Evolutionary conservation across 35 echinoderm and acorn worm genomes (phyloP), one percentile per base, ranked within the genome.

Genomic region (Acanthaster planci): DNA sequence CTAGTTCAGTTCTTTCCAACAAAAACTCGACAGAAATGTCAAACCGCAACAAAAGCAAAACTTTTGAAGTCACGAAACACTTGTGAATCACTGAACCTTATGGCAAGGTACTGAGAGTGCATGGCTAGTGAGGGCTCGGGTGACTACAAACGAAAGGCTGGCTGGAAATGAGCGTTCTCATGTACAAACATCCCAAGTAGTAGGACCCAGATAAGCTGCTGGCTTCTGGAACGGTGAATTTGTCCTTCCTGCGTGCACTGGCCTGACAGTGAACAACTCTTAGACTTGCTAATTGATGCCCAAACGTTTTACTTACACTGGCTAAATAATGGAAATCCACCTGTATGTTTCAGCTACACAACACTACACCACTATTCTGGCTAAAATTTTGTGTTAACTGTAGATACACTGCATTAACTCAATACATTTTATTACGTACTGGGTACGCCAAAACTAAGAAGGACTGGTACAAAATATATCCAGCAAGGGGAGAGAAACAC

Each of bases 191-290:
- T 26, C 29, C 34, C 64, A 72, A 26, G 64, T 72, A 72, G 64
- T 34, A 27, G 29, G 26, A 29, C 26, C 30, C 2, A 21, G 64
- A 72, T 29, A 72, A 29, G 64, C 64, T 72, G 26, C 29, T 7
- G 30, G 64, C 26, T 72, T 26, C 64, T 72, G 64, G 64, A 29
- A 72, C 64, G 34, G 34, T 34, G 26, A 72, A 72, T 72, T 72
- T 72, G 64, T 72, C 64, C 64, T 72, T 72, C 64, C 64, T 72
- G 64, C 34, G 23, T 7, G 34, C 26, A 34, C 14, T 72, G 64
- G 26, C 64, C n/a, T 72, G 23, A 34, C 64, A 4, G 12, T 72
- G 10, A 72, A 26, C 18, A 30, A 72, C 64, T 72, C 23, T 72
- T 72, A 72, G 64, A 72, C 64, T 72, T 35, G 64, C 64, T 26